Conservation (phyloP, 2,888 invertebrate genomes). For the Empis stercorea region DNA sequence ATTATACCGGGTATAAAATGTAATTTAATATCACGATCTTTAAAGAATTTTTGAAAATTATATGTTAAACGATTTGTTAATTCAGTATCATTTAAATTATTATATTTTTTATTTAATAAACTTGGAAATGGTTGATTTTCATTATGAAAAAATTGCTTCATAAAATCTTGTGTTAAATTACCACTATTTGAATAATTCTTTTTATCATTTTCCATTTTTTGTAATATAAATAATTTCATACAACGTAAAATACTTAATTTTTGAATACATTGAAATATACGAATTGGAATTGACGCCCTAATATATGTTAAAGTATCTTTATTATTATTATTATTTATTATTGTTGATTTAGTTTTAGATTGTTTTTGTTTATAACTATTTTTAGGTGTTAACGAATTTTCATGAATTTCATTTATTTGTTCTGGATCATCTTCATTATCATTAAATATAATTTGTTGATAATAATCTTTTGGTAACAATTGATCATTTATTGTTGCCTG, state of each 20-base stretch:
- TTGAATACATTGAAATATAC: constrained; percentile 32
- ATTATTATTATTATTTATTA: background rate
- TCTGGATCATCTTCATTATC: no score
- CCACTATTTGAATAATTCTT: constrained; percentile 14
- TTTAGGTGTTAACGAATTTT: background rate
- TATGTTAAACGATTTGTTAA: constrained; percentile 40
- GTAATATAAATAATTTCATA: constrained; percentile 42
- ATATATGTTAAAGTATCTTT: constrained; percentile 24
- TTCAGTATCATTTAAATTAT: constrained; percentile 37
- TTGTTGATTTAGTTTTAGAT: background rate
- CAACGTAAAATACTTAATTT: constrained; percentile 40
- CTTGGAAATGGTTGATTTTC: constrained; percentile 22
- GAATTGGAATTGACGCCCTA: constrained; percentile 30
- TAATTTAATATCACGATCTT: constrained; percentile 39
- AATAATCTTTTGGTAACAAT: no score
- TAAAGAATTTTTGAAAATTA: constrained; percentile 40
- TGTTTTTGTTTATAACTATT: background rate
- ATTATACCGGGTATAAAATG: constrained; percentile 40
- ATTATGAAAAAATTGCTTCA: constrained; percentile 29
- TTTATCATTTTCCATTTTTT: constrained; percentile 37
- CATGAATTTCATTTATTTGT: no score
- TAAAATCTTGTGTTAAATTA: constrained; percentile 24
- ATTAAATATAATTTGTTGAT: no score
- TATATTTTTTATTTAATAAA: constrained; percentile 37
- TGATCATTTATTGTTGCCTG: no score